Evolutionary conservation across 2,113 vertebrate species (phyloP), one percentile per base, ranked within the genome.

Genomic region (Hyla sarda): DNA sequence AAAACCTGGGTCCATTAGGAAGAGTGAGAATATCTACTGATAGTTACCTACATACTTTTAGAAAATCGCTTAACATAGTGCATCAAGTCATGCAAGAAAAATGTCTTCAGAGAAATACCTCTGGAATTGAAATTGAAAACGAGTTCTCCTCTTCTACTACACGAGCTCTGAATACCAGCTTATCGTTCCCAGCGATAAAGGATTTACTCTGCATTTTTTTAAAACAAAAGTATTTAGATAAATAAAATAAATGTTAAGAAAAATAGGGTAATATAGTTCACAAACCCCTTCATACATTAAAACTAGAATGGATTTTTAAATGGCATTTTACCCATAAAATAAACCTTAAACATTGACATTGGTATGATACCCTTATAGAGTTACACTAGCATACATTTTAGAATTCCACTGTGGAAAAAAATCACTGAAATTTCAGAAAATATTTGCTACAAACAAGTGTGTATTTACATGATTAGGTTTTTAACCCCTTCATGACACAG

Each of bases 111-210:
- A 13, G 3, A 12, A 80, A 62, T 93, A 95, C 94, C 94, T 91
- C 89, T 88, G 93, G 91, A 67, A 90, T 94, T 52, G 28, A 17
- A 82, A 95, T 94, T 81, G 87, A 89, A 88, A 92, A 95, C 48
- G 0, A 87, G 52, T 89, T 93, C 3, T 87, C 30, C 0, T 88
- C 76, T 84, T 79, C 74, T 13, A 37, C 67, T 88, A 95, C 95
- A 0, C 30, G 4, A 60, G 82, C 71, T 78, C 92, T 87, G 0
- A 95, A 95, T 76, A 90, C 88, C 86, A 93, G 89, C 0, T 90
- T 87, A 1, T 90, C 90, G 23, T 94, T 95, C 85, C 91, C 94
- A 89, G 94, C 88, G 0, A 12, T 6, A 82, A 92, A 92, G 28
- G 1, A 41, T 82, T 90, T 76, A 78, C 0, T 83, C 93, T 93